Percentiles rank a stretch among this genome's conserved stretches.
Evolutionary conservation across 2,888 invertebrate species (phyloP).

Genomic region (Allolobophora icterica): DNA sequence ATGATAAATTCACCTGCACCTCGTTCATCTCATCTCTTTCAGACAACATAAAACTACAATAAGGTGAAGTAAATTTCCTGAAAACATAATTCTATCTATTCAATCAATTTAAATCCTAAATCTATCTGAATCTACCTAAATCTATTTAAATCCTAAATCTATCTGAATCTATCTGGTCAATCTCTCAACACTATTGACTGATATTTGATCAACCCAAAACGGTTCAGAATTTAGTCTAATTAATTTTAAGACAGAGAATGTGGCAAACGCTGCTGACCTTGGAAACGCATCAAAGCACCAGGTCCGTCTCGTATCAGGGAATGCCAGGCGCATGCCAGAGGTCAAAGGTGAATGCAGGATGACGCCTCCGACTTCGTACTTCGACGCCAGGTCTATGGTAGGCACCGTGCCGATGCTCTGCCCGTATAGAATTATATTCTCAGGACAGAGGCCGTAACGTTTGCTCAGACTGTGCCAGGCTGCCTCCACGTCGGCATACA

Average conservation of each 20-base stretch:
- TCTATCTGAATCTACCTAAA: too few relatives aligned
- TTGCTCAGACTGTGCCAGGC: constrained; percentile 91
- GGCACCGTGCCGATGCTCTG: constrained; percentile 99
- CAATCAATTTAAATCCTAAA: too few relatives aligned
- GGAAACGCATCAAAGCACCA: constrained; percentile 99
- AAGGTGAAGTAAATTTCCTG: not conserved
- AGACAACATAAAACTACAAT: not conserved
- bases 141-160: too few relatives aligned
- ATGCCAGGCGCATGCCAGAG: constrained; percentile 97
- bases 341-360: constrained; percentile 97
- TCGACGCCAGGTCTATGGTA: constrained; percentile 91
- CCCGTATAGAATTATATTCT: constrained; percentile 88
- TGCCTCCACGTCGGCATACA: constrained; percentile 97
- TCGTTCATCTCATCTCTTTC: too few relatives aligned
- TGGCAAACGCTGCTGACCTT: constrained; percentile 72
- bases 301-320: constrained; percentile 92
- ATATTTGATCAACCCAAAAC: not conserved
- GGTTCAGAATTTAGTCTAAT: not conserved
- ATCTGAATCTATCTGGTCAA: too few relatives aligned
- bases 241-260: not conserved
- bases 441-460: constrained; percentile 83
- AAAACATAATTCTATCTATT: too few relatives aligned
- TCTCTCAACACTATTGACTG: not conserved
- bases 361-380: constrained; percentile 84
- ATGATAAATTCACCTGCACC: too few relatives aligned